Conservation (phyloP, 1,140 invertebrate genomes). For the Drosophila trapezifrons region DNA sequence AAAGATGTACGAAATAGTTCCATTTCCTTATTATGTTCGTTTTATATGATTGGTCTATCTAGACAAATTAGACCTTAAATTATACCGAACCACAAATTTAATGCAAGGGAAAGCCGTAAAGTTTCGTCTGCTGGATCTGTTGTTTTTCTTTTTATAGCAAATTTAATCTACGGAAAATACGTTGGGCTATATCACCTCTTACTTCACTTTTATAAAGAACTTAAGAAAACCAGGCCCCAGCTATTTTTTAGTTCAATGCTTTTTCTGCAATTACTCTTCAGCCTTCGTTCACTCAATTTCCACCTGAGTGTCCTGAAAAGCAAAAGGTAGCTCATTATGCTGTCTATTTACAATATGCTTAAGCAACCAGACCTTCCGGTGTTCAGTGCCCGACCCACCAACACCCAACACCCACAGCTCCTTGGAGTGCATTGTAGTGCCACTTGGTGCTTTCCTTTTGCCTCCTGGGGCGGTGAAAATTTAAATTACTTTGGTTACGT, state of each 20-base stretch:
- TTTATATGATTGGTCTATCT: no score
- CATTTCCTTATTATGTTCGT: no score
- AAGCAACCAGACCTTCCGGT: slow-evolving; percentile 55
- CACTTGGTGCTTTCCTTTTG: slow-evolving; percentile 51
- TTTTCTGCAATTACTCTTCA: slow-evolving; percentile 33
- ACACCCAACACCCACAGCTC: slow-evolving; percentile 1
- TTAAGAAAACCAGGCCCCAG: slow-evolving; percentile 16
- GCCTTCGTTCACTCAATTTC: slow-evolving; percentile 62
- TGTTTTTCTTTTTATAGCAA: no score
- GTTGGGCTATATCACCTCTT: slow-evolving; percentile 4
- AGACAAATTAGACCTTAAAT: no score
- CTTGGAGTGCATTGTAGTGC: slow-evolving; percentile 73
- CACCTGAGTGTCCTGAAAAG: slow-evolving; percentile 66
- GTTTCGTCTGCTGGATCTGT: no score
- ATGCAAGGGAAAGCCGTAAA: no score
- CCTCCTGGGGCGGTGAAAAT: slow-evolving; percentile 58
- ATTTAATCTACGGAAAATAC: not conserved
- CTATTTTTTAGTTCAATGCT: slow-evolving; percentile 45
- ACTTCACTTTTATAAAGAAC: slow-evolving; percentile 14
- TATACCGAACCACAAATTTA: no score
- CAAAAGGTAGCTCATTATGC: slow-evolving; percentile 79
- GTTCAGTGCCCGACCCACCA: not conserved
- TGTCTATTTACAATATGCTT: slow-evolving; percentile 82
- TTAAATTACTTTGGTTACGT: slow-evolving; percentile 82
- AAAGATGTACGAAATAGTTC: no score